These are phyloP conservation scores for Thryonomys swinderianus DNA, from an alignment of 2,113 vertebrate genomes.

Conservation along the genomic window DNA sequence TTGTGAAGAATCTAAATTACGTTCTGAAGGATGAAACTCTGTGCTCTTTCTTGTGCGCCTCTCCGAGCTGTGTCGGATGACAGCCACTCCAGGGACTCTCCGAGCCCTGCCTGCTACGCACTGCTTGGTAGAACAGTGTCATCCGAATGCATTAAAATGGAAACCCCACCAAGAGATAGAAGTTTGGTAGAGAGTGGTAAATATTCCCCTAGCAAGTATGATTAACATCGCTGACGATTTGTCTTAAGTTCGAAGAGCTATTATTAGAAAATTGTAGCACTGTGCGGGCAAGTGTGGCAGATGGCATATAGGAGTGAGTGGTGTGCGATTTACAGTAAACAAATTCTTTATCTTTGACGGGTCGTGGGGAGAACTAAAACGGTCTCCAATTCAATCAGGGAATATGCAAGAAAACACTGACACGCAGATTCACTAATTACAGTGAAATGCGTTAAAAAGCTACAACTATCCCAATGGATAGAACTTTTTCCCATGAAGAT, in stretches of 20 bases:
- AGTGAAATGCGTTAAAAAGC: slow-evolving; percentile 76
- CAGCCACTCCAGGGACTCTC: slow-evolving; percentile 1
- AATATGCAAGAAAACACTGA: slow-evolving; percentile 83
- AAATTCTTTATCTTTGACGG: slow-evolving; percentile 96
- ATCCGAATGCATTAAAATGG: slow-evolving; percentile 64
- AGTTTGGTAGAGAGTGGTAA: slow-evolving; percentile 44
- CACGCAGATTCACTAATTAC: slow-evolving; percentile 76
- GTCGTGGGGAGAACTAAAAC: slow-evolving; percentile 91
- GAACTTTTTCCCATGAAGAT: slow-evolving; percentile 67
- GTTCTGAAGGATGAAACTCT: neutral
- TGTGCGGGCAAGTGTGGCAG: slow-evolving; percentile 87
- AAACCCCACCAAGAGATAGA: slow-evolving; percentile 56
- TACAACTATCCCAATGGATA: slow-evolving; percentile 78
- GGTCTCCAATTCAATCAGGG: slow-evolving; percentile 86
- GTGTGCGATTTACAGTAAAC: slow-evolving; percentile 95
- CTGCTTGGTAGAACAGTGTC: slow-evolving; percentile 48
- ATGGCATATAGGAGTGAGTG: slow-evolving; percentile 91
- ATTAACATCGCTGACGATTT: slow-evolving; percentile 77
- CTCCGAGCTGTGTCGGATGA: slow-evolving; percentile 29
- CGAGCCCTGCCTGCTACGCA: slow-evolving; percentile 4
- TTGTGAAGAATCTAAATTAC: neutral
- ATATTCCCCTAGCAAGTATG: slow-evolving; percentile 46
- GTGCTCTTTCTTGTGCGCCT: neutral
- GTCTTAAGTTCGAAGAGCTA: slow-evolving; percentile 84
- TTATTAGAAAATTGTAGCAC: slow-evolving; percentile 87